These are phyloP conservation scores for Oriolus oriolus DNA, from an alignment of 2,113 vertebrate genomes.

Conservation along the genomic window DNA sequence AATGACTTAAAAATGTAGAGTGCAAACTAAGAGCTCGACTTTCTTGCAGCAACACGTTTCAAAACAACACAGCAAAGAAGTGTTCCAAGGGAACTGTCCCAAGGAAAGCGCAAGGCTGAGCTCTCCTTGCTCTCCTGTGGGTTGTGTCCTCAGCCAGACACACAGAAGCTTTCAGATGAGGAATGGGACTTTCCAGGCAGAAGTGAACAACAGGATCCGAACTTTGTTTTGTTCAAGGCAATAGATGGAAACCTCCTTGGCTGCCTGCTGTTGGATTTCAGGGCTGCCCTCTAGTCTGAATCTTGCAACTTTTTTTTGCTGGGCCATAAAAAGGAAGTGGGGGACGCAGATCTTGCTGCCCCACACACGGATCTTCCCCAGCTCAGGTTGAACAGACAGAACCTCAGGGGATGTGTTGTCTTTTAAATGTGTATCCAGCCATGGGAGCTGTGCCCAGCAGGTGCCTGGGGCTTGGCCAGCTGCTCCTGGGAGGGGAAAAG, in stretches of 20 bases:
- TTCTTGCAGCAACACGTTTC: background rate
- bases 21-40: background rate
- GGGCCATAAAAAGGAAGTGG: background rate
- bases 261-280: fast-evolving
- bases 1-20: background rate
- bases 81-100: background rate
- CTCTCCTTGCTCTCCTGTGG: background rate
- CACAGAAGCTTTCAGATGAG: background rate
- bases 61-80: background rate
- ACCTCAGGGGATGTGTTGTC: background rate
- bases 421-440: fast-evolving
- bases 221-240: background rate
- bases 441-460: background rate
- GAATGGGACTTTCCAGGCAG: background rate
- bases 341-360: background rate
- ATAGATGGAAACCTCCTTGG: background rate
- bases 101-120: background rate
- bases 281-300: background rate
- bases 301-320: background rate
- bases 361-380: background rate
- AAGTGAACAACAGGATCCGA: background rate
- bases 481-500: background rate
- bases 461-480: background rate
- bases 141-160: background rate
- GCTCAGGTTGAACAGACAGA: background rate